A percentile compares a stretch with the other conserved stretches of the same genome.
These are phyloP conservation scores for Lepidochitona cinerea DNA, from an alignment of 2,888 invertebrate species.

Conservation along the genomic window DNA sequence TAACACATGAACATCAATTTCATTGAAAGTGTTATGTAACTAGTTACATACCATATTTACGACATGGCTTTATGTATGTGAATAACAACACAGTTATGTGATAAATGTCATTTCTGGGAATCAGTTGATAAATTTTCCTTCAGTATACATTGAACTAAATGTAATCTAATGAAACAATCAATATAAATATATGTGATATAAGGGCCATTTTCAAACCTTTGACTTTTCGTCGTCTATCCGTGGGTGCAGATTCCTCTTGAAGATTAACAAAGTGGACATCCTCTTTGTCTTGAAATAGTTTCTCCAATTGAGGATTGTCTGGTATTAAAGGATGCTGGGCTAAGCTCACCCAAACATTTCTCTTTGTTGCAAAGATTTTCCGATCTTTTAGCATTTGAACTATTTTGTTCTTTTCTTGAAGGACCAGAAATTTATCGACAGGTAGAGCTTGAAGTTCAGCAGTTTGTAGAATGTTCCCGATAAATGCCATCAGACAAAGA, in stretches of 20 bases:
- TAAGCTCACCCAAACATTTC: conserved; percentile 51
- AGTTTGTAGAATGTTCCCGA: not conserved
- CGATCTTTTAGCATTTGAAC: conserved; percentile 17
- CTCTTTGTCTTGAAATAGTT: conserved; percentile 48
- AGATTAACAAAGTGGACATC: conserved; percentile 52
- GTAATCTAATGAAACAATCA: too few species aligned
- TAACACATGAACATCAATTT: too few species aligned
- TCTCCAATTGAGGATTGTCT: conserved; percentile 54
- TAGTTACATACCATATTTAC: too few species aligned
- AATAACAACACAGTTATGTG: too few species aligned
- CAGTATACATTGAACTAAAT: too few species aligned
- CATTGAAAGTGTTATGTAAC: too few species aligned
- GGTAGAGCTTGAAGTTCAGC: not conserved
- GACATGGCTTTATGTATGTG: too few species aligned
- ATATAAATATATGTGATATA: too few species aligned
- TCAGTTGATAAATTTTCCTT: too few species aligned
- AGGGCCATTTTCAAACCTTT: too few species aligned
- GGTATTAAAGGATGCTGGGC: conserved; percentile 60
- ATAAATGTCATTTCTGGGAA: too few species aligned
- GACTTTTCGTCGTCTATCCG: not conserved
- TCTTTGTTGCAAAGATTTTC: conserved; percentile 56
- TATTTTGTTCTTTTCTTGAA: not conserved
- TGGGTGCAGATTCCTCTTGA: not conserved
- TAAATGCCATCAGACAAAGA: not conserved
- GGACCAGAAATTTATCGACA: not conserved